phyloP scores from a whole-genome alignment of 1,140 invertebrate genomes.

The Drosophila melanica region DNA sequence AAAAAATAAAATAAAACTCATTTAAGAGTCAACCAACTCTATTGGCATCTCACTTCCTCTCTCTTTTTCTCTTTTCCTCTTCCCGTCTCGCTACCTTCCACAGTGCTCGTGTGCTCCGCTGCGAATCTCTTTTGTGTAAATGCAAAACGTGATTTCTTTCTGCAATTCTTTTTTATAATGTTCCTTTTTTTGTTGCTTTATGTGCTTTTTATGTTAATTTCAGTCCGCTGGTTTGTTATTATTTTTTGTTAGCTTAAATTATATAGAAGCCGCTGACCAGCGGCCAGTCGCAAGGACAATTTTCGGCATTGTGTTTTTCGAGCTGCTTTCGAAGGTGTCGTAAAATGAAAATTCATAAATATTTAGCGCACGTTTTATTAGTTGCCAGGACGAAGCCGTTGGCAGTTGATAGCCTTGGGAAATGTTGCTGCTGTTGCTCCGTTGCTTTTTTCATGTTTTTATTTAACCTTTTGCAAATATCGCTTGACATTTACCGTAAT shows the following conservation, averaged over 20 bases:
- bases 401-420: conserved; percentile 43
- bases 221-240: conserved; percentile 19
- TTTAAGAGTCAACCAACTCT: conserved; percentile 6
- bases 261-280: conserved; percentile 53
- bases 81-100: not conserved
- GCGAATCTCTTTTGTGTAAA: conserved; percentile 65
- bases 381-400: conserved; percentile 46
- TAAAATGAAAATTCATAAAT: conserved; percentile 80
- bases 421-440: conserved; percentile 6
- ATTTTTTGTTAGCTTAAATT: conserved; percentile 48
- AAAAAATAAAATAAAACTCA: conserved; percentile 4
- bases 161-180: conserved; percentile 5
- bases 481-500: conserved; percentile 29
- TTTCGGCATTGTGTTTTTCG: conserved; percentile 42
- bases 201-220: conserved; percentile 67
- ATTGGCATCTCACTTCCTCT: not conserved
- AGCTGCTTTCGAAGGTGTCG: conserved; percentile 67
- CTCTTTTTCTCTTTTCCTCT: not conserved
- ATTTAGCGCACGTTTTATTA: conserved; percentile 79
- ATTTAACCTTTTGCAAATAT: conserved; percentile 34
- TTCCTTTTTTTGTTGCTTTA: conserved; percentile 25
- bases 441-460: conserved; percentile 21
- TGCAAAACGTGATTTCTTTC: conserved; percentile 73
- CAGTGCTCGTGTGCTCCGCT: not conserved
- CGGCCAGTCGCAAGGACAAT: conserved; percentile 23